These are phyloP conservation scores for Echiichthys vipera DNA, from an alignment of 2,797 vertebrate genomes.

Conservation along the genomic window DNA sequence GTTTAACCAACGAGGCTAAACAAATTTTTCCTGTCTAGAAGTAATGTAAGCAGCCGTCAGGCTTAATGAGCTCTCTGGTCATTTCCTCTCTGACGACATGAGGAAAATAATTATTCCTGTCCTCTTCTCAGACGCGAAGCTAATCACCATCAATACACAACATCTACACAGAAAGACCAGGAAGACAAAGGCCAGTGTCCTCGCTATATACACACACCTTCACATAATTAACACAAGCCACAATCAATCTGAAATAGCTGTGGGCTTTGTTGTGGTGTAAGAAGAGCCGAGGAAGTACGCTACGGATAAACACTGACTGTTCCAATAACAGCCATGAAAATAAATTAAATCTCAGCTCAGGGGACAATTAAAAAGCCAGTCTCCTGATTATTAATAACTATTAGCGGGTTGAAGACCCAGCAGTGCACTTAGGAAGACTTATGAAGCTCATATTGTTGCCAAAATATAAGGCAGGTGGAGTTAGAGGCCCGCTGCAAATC, in stretches of 20 bases:
- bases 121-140: not conserved
- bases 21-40: slow-evolving; percentile 31
- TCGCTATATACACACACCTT: not conserved
- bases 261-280: slow-evolving; percentile 6
- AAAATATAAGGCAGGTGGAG: slow-evolving; percentile 46
- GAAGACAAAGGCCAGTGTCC: slow-evolving; percentile 26
- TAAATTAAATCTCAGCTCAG: slow-evolving; percentile 25
- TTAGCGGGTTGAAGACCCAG: slow-evolving; percentile 43
- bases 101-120: slow-evolving; percentile 25
- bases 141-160: slow-evolving; percentile 24
- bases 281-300: slow-evolving; percentile 23
- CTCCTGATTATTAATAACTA: slow-evolving; percentile 59
- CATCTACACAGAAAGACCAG: not conserved
- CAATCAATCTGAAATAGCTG: slow-evolving; percentile 38
- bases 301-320: slow-evolving; percentile 32
- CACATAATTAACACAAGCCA: slow-evolving; percentile 9
- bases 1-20: slow-evolving; percentile 34
- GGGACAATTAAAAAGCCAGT: slow-evolving; percentile 48
- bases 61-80: slow-evolving; percentile 44
- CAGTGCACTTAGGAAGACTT: slow-evolving; percentile 49
- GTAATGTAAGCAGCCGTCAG: slow-evolving; percentile 34
- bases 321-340: slow-evolving; percentile 28
- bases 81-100: slow-evolving; percentile 52
- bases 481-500: not conserved
- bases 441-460: slow-evolving; percentile 54